Percentiles rank a stretch among this genome's conserved stretches.
Conservation (phyloP, 92 coral and sea anemone genomes). For the Nematostella vectensis region DNA sequence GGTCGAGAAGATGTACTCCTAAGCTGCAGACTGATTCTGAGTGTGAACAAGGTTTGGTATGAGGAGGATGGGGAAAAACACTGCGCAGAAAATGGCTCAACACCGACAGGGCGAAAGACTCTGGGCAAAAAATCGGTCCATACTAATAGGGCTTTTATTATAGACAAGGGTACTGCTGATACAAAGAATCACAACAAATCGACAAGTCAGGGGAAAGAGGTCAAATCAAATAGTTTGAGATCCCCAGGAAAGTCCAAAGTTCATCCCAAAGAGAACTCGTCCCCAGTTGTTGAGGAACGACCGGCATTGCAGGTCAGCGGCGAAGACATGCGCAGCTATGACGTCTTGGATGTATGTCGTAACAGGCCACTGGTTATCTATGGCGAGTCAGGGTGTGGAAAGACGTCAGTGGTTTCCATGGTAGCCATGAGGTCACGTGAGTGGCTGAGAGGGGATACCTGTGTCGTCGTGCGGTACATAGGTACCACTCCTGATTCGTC, state of each 20-base stretch:
- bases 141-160: background rate
- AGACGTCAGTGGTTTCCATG: slow-evolving; percentile 62
- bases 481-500: slow-evolving; percentile 60
- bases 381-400: slow-evolving; percentile 58
- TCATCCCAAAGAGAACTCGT: background rate
- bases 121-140: background rate
- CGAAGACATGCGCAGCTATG: background rate
- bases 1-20: slow-evolving; percentile 38
- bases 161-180: background rate
- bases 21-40: slow-evolving; percentile 10
- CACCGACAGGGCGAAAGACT: background rate
- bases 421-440: slow-evolving; percentile 34
- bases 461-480: slow-evolving; percentile 36
- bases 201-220: background rate
- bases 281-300: background rate
- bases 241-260: background rate
- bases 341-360: background rate
- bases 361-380: slow-evolving; percentile 33
- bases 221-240: background rate
- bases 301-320: background rate
- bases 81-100: background rate
- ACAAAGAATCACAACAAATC: background rate
- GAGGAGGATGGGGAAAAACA: no score
- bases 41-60: slow-evolving; percentile 28
- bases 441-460: slow-evolving; percentile 11